A percentile compares a stretch with the other conserved stretches of the same genome.
Conservation (phyloP, 2,888 invertebrate genomes). For the Gryllus longicercus region DNA sequence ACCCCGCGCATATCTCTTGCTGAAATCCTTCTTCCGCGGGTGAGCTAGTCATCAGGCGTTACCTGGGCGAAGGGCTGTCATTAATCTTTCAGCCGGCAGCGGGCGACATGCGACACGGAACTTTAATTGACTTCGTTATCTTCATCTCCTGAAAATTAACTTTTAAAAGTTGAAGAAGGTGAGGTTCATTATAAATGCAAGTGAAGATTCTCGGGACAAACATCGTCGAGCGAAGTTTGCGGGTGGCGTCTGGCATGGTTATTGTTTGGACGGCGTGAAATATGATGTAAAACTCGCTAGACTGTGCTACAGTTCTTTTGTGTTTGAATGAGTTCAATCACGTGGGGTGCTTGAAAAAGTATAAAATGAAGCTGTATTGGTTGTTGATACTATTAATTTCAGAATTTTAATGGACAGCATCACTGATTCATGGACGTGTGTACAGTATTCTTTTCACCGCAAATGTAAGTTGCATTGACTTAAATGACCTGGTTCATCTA, state of each 20-base stretch:
- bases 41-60: too few species aligned
- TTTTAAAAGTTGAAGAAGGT: slow-evolving; percentile 17
- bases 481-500: too few species aligned
- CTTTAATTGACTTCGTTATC: slow-evolving; percentile 10
- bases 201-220: not conserved
- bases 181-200: not conserved
- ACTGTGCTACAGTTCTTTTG: not conserved
- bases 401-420: too few species aligned
- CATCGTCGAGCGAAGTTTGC: not conserved
- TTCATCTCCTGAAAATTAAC: slow-evolving; percentile 1
- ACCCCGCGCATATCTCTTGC: too few species aligned
- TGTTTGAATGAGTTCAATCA: too few species aligned
- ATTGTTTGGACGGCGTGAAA: not conserved
- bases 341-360: too few species aligned
- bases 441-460: too few species aligned
- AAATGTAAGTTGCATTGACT: too few species aligned
- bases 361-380: too few species aligned
- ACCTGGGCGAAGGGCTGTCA: not conserved
- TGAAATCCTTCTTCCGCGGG: too few species aligned
- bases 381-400: too few species aligned
- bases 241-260: not conserved
- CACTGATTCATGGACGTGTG: too few species aligned
- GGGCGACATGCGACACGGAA: not conserved
- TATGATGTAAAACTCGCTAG: not conserved
- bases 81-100: not conserved